These are phyloP conservation scores for Blera fallax DNA, from an alignment of 2,888 invertebrate species.

Conservation along the genomic window DNA sequence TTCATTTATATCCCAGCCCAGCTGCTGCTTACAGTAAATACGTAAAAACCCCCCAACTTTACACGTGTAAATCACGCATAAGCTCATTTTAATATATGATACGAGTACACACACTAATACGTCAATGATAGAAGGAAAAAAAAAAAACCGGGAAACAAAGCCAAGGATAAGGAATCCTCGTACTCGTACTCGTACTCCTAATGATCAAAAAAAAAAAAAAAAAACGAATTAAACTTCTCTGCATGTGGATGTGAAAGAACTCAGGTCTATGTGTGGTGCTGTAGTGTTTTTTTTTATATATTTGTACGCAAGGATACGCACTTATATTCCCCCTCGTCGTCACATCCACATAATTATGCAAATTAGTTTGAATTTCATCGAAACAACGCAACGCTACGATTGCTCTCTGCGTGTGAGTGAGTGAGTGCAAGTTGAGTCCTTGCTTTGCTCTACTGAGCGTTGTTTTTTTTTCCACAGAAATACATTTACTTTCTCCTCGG, in stretches of 20 bases:
- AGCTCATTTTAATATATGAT: conserved; percentile 70
- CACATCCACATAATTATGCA: conserved; percentile 71
- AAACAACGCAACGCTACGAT: conserved; percentile 21
- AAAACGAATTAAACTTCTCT: conserved; percentile 66
- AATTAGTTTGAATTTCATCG: conserved; percentile 62
- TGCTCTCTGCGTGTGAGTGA: conserved; percentile 40
- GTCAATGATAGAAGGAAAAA: conserved; percentile 31
- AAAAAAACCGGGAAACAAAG: conserved; percentile 50
- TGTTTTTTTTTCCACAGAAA: neutral
- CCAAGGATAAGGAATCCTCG: conserved; percentile 56
- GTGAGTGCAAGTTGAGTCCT: conserved; percentile 36
- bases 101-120: conserved; percentile 63
- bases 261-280: conserved; percentile 23
- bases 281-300: no score
- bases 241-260: conserved; percentile 45
- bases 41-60: conserved; percentile 49
- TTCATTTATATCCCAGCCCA: conserved; percentile 57
- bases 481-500: neutral
- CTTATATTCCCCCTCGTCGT: conserved; percentile 60
- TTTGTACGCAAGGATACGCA: conserved; percentile 58
- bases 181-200: no score
- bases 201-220: conserved; percentile 52
- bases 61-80: conserved; percentile 72
- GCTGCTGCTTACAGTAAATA: conserved; percentile 50
- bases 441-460: neutral